phyloP scores from a whole-genome alignment of 1,140 invertebrate species.

The Druon quercuslanigerum region DNA sequence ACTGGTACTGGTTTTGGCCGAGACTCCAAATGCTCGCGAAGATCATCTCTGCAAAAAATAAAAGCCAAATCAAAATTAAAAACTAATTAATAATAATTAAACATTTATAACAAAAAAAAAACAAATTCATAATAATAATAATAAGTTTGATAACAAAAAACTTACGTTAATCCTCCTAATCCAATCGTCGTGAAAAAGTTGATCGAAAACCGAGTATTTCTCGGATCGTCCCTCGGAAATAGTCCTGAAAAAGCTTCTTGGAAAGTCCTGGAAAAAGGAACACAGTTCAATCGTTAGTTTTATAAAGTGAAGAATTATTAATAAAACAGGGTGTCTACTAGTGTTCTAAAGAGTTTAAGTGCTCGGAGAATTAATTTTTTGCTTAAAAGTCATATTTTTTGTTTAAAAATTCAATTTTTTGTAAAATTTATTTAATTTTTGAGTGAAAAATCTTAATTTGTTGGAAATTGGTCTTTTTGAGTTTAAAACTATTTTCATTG shows the following conservation, averaged over 20 bases:
- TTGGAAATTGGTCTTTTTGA: no score
- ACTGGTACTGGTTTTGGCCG: conserved; percentile 55
- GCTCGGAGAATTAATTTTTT: no score
- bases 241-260: conserved; percentile 92
- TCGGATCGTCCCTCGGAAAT: conserved; percentile 96
- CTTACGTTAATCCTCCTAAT: conserved; percentile 93
- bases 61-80: conserved; percentile 36
- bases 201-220: conserved; percentile 98
- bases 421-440: no score
- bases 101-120: no score
- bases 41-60: conserved; percentile 82
- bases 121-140: no score
- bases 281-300: background rate
- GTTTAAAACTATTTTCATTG: no score
- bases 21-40: conserved; percentile 92
- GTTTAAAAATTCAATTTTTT: no score
- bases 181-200: conserved; percentile 99
- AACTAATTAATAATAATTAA: conserved; percentile 32
- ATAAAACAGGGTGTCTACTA: no score
- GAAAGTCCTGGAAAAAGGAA: conserved; percentile 82
- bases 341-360: no score
- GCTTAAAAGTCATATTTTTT: no score
- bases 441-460: no score
- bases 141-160: conserved; percentile 48
- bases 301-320: no score